These are phyloP conservation scores for Pissodes strobi DNA, from an alignment of 1,140 invertebrate species.

Conservation along the genomic window DNA sequence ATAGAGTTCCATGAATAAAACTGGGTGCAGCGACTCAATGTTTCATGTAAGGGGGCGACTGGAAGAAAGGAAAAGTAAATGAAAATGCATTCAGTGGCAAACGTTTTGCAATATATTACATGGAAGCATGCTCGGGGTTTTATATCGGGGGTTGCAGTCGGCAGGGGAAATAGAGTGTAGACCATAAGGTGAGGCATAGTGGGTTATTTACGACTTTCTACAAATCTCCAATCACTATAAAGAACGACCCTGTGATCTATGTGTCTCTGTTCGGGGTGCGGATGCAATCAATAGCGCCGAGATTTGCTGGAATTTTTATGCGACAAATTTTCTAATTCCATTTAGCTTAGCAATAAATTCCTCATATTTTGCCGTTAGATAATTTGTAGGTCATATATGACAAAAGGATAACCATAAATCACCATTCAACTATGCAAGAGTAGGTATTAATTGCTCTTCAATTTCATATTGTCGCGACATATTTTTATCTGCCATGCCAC, in stretches of 20 bases:
- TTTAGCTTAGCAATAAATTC: too few relatives aligned
- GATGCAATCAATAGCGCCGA: too few relatives aligned
- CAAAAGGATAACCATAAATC: too few relatives aligned
- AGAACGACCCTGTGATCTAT: constrained; percentile 31
- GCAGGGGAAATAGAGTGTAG: constrained; percentile 34
- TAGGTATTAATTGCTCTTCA: too few relatives aligned
- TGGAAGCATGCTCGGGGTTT: constrained; percentile 25
- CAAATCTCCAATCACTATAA: constrained; percentile 39
- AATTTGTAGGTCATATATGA: too few relatives aligned
- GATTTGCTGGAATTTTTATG: too few relatives aligned
- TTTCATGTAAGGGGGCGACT: constrained; percentile 19
- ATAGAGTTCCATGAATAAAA: constrained; percentile 28
- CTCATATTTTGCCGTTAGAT: too few relatives aligned
- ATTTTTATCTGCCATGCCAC: too few relatives aligned
- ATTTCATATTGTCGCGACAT: too few relatives aligned
- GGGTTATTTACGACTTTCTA: constrained; percentile 39
- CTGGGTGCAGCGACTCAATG: constrained; percentile 20
- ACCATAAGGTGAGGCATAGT: constrained; percentile 34
- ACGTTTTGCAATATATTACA: constrained; percentile 35
- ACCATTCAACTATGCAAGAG: too few relatives aligned
- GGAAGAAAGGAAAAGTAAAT: constrained; percentile 40
- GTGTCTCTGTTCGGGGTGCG: too few relatives aligned
- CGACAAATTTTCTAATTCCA: too few relatives aligned
- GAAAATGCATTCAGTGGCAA: constrained; percentile 38
- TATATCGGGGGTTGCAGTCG: constrained; percentile 35